Base-by-base conservation (phyloP, 1,140 invertebrate genomes). In the Sarcophaga bullata region DNA sequence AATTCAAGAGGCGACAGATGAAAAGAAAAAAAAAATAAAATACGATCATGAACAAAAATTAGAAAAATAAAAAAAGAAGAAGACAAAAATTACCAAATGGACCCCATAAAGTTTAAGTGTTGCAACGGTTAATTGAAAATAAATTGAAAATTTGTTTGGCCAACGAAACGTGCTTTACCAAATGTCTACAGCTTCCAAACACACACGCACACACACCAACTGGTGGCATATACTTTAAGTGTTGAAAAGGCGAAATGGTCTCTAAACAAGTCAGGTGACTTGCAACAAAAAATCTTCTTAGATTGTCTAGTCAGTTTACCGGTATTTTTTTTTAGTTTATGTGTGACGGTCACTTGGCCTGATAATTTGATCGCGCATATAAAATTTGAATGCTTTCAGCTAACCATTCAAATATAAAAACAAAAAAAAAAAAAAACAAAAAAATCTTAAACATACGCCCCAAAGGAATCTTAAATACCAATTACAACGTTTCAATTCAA, bases 61-160 rank as follows among this genome's bases (percentile, higher is more conserved):
- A 37, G 25, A 37, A 37, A 4, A 37, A 37, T 4, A 37, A 2
- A 37, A 37, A 4, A 37, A 37, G 25, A 37, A 37, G 25, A 37
- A 37, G 25, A 37, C n/a, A 68, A 68, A 58, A 58, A 37, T 37
- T 37, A 58, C 54, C 54, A 58, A 58, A 58, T 58, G 54, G 54
- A n/a, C 62, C 17, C 19, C 62, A 68, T 68, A 19, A 19, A 19
- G 62, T 17, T 68, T 68, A 37, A 68, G 62, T 68, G 62, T 68
- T 68, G 62, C 62, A 68, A 68, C 62, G 62, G 62, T 68, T 68
- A 68, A 68, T 68, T 25, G 62, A 68, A 68, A 68, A 68, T 68
- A 68, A 68, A 19, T 68, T 68, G 62, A 68, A 68, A 68, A 68
- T 68, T 68, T 68, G 17, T n/a, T 68, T 68, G 9, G 17, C n/a